A percentile compares a stretch with the other conserved stretches of the same genome.
Evolutionary conservation across 2,113 vertebrate species (phyloP).

Genomic region (Sorex araneus): DNA sequence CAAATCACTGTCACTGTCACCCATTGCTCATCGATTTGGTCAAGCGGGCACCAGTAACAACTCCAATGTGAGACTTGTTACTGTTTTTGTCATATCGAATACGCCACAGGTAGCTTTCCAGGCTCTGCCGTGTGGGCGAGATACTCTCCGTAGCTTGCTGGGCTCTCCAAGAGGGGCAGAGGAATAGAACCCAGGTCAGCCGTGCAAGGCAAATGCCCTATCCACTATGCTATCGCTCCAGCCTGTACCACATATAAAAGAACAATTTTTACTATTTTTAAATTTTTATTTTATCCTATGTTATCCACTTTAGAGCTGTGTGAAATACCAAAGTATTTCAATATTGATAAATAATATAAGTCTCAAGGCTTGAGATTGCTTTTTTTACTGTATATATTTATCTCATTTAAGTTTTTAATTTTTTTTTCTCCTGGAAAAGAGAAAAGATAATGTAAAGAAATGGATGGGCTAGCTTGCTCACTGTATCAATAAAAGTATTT

Average conservation of each 20-base stretch:
- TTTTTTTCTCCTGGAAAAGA: background rate
- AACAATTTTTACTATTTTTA: slow-evolving; percentile 17
- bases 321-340: slow-evolving; percentile 39
- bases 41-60: too few species aligned
- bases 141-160: too few species aligned
- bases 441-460: slow-evolving; percentile 8
- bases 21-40: too few species aligned
- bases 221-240: too few species aligned
- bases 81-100: too few species aligned
- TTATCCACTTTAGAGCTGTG: background rate
- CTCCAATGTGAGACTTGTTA: too few species aligned
- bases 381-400: background rate
- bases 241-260: background rate
- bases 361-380: background rate
- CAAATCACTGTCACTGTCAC: too few species aligned
- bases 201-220: too few species aligned
- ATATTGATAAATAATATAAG: slow-evolving; percentile 52
- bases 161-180: too few species aligned
- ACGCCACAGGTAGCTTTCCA: too few species aligned
- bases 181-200: too few species aligned
- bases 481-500: slow-evolving; percentile 29
- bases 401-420: background rate
- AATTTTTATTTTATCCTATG: slow-evolving; percentile 32
- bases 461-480: background rate
- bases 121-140: too few species aligned